Base-by-base conservation (phyloP, 2,888 invertebrate genomes). In the Tinea pellionella region DNA sequence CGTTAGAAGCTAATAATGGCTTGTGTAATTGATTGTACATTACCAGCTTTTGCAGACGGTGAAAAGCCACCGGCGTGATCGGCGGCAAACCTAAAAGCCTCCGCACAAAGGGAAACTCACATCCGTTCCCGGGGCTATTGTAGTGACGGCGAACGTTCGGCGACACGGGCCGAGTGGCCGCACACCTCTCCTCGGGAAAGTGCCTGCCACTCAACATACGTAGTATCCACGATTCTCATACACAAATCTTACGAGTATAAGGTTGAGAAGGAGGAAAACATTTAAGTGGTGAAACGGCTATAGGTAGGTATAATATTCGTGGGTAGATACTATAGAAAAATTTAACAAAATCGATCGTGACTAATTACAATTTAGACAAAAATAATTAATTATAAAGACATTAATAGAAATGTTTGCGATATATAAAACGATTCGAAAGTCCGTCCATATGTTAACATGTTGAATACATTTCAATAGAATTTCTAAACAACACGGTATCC, bases 391-490 rank as follows among this genome's bases (percentile, higher is more conserved):
- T 47, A 15, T 47, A 47, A 47, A 47, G 15, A 9, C 47, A 47
- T 47, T 16, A 47, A 16, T 16, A 15, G 8, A 47, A 47, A 47
- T 13, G 9, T 47, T 16, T 47, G 15, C 13, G 13, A 47, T 47
- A 9, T 16, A 9, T 16, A 4, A 59, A 37, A 51, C 12, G 58
- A 18, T 43, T 37, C 2, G 13, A 53, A 80, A 80, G 74, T 76
- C 77, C 64, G 69, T 77, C 76, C 84, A 80, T 79, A 69, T 68
- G 78, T 77, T 71, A 78, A 82, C 84, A 80, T 78, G 81, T 83
- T 84, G 72, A 79, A 82, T 84, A 80, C 78, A 81, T 83, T 84
- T 84, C 75, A 78, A 80, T 80, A 80, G 82, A 81, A 84, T 83
- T 82, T 79, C 77, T 74, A 79, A 83, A 84, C 85, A 85, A 80